Evolutionary conservation across 2,797 vertebrate genomes (phyloP), one percentile per base, ranked within the genome.

Genomic region (Pogoniulus pusillus): DNA sequence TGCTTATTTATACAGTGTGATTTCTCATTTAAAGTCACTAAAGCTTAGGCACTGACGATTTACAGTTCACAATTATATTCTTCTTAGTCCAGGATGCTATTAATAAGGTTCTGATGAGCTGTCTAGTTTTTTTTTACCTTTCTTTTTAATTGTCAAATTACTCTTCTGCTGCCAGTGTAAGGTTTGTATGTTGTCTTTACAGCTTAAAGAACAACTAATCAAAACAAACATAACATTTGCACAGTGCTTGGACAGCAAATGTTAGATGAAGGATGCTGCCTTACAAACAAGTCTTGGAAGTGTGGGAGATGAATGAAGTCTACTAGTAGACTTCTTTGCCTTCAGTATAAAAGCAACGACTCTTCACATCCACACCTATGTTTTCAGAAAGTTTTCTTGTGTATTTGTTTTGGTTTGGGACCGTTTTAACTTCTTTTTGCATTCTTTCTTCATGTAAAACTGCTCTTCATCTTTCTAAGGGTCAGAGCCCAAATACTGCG

Each of bases 51-150:
- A 49, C 17, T 59, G 69, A 87, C 83, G 95, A 86, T 92, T 94
- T 54, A 34, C 41, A 57, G 74, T 2, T 86, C 80, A n/a, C 27
- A 41, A 0, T 79, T 60, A 82, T 89, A 58, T 81, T 89, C 68
- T 80, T 22, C 37, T 13, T 92, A 94, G 94, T 91, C 90, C 85
- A 63, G 32, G 81, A 82, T 92, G 45, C 71, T 92, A 77, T 94
- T 94, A 94, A 80, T 93, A 82, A 84, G 74, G 37, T 92, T 93
- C 26, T 82, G 64, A 82, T 92, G 65, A 84, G 58, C 71, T 85
- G 62, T 82, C 65, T 37, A 79, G 39, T 24, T 71, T 82, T 92
- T 76, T n/a, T n/a, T n/a, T n/a, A n/a, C n/a, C 9, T 85, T 54
- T 63, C 34, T 80, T n/a, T 81, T 82, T 54, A 69, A 49, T 43